Conservation (phyloP, 2,888 invertebrate genomes). For the Xestobium rufovillosum region DNA sequence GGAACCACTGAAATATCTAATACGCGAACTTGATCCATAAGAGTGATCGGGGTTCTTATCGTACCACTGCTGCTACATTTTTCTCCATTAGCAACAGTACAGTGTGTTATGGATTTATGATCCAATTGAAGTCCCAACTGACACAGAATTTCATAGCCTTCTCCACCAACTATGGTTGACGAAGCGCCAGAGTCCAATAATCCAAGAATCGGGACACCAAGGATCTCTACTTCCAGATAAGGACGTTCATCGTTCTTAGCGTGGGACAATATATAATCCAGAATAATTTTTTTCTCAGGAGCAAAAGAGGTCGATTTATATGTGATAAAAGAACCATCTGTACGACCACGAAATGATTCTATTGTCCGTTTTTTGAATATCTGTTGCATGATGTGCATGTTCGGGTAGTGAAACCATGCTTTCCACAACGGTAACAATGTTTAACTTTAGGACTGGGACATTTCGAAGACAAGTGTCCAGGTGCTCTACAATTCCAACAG, state of each 20-base stretch:
- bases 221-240: no score
- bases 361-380: constrained; percentile 16
- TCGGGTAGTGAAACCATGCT: constrained; percentile 10
- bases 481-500: constrained; percentile 13
- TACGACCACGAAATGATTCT: constrained; percentile 10
- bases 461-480: constrained; percentile 11
- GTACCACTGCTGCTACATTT: constrained; percentile 11
- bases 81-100: constrained; percentile 16
- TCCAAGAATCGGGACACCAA: no score
- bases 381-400: constrained; percentile 16
- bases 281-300: constrained; percentile 1
- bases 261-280: no score
- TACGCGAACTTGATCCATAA: constrained; percentile 11
- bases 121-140: no score
- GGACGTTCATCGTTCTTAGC: no score
- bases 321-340: background rate
- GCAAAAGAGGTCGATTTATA: constrained; percentile 5
- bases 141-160: no score
- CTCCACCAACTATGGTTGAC: constrained; percentile 13
- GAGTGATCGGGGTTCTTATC: no score
- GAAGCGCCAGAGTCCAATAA: constrained; percentile 17
- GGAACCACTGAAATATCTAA: constrained; percentile 11
- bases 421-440: no score
- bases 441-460: constrained; percentile 7
- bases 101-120: no score